Evolutionary conservation across 2,888 invertebrate genomes (phyloP).

Genomic region (Osedax fenrisi): DNA sequence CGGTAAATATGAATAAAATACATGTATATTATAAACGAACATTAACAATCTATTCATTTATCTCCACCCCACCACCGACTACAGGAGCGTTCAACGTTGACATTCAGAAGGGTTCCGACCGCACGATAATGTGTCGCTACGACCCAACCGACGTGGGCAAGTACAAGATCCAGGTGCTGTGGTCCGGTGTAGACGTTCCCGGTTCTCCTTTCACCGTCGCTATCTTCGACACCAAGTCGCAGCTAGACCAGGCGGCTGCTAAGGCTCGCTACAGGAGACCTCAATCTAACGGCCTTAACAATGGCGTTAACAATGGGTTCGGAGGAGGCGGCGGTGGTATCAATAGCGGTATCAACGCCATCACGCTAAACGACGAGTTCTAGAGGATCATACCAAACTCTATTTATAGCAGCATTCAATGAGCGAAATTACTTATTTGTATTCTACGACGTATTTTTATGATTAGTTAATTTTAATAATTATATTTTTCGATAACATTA

Average conservation of each 20-base stretch:
- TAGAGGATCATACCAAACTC: no score
- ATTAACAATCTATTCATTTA: no score
- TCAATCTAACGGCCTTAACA: not conserved
- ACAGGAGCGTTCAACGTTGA: slow-evolving; percentile 92
- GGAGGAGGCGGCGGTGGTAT: not conserved
- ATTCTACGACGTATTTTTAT: no score
- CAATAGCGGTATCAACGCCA: not conserved
- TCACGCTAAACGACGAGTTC: not conserved
- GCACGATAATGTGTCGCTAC: slow-evolving; percentile 92
- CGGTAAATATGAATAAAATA: no score
- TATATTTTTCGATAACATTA: no score
- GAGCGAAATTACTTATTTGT: no score
- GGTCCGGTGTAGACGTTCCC: slow-evolving; percentile 94
- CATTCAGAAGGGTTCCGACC: slow-evolving; percentile 94
- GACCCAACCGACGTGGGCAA: slow-evolving; percentile 97
- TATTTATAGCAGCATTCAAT: no score
- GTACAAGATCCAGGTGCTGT: slow-evolving; percentile 79
- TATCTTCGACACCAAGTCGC: slow-evolving; percentile 97
- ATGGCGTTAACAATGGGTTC: not conserved
- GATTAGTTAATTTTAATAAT: no score
- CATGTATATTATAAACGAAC: no score
- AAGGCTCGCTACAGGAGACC: slow-evolving; percentile 26
- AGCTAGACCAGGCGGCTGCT: slow-evolving; percentile 55
- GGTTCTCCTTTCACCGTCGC: slow-evolving; percentile 96
- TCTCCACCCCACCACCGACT: no score